Evolutionary conservation across 2,888 invertebrate genomes (phyloP).

Genomic region (Rapana venosa): DNA sequence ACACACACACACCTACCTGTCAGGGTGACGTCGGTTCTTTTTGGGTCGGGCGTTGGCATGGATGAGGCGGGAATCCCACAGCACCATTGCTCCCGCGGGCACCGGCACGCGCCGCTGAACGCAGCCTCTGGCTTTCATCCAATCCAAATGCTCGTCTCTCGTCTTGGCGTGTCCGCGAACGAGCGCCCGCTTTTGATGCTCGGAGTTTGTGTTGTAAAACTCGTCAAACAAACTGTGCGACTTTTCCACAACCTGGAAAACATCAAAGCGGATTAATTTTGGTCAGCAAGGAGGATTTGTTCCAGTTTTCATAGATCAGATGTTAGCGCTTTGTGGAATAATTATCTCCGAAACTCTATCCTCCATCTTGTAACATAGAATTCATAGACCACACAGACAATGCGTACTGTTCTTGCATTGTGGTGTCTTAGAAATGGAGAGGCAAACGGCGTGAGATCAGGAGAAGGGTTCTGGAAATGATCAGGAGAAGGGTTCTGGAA

Average conservation of each 20-base stretch:
- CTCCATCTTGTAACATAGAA: no score
- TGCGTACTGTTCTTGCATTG: no score
- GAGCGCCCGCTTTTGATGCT: neutral
- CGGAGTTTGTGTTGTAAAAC: conserved; percentile 12
- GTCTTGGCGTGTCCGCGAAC: conserved; percentile 33
- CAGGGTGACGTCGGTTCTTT: conserved; percentile 58
- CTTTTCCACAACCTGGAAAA: conserved; percentile 49
- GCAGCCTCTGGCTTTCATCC: conserved; percentile 60
- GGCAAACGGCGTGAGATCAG: no score
- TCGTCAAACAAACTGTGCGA: conserved; percentile 53
- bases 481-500: no score
- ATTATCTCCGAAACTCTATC: no score
- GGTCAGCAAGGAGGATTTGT: no score
- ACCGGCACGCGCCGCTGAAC: conserved; percentile 61
- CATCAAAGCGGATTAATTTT: no score
- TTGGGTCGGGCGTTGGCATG: conserved; percentile 71
- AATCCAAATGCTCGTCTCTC: conserved; percentile 46
- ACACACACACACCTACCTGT: conserved; percentile 30
- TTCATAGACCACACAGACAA: no score
- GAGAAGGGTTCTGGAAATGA: no score
- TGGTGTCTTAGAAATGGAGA: no score
- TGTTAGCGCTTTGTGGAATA: no score
- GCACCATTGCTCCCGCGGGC: conserved; percentile 70
- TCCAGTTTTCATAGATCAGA: no score
- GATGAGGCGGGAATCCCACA: conserved; percentile 72